Conservation (phyloP, 2,888 invertebrate species). For the Conus canariensis region DNA sequence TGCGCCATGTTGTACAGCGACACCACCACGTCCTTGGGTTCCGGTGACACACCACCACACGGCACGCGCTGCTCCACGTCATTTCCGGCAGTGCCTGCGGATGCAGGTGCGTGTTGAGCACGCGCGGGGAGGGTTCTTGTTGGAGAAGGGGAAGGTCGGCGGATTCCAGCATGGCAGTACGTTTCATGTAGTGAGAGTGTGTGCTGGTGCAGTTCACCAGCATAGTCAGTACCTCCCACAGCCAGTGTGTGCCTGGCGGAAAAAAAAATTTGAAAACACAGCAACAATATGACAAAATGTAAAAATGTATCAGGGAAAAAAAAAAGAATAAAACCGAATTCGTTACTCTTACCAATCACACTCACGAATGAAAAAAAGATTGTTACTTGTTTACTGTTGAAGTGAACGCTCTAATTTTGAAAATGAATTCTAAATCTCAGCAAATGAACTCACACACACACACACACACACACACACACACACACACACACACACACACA, state of each 20-base stretch:
- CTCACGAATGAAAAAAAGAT: too few species aligned
- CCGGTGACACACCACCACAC: slow-evolving; percentile 37
- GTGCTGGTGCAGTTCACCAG: slow-evolving; percentile 49
- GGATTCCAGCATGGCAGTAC: slow-evolving; percentile 50
- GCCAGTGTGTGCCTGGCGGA: slow-evolving; percentile 55
- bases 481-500: too few species aligned
- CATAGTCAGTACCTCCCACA: slow-evolving; percentile 55
- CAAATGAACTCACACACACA: too few species aligned
- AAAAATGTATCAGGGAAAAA: not conserved
- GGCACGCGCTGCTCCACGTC: slow-evolving; percentile 33
- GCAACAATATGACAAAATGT: not conserved
- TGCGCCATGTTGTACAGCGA: slow-evolving; percentile 40
- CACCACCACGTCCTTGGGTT: slow-evolving; percentile 37
- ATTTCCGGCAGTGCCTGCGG: slow-evolving; percentile 46
- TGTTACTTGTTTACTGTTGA: too few species aligned
- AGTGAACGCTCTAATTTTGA: too few species aligned
- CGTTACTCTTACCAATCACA: too few species aligned
- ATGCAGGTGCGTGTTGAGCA: slow-evolving; percentile 56
- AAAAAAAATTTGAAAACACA: not conserved
- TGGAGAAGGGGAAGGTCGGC: slow-evolving; percentile 42
- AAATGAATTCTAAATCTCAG: too few species aligned
- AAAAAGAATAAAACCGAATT: not conserved
- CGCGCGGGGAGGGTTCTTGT: slow-evolving; percentile 52
- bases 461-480: too few species aligned
- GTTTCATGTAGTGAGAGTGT: slow-evolving; percentile 40